A percentile compares a stretch with the other conserved stretches of the same genome.
Conservation (phyloP, 30 jellyfish, hydroid and myxozoan species). For the Turritopsis rubra region DNA sequence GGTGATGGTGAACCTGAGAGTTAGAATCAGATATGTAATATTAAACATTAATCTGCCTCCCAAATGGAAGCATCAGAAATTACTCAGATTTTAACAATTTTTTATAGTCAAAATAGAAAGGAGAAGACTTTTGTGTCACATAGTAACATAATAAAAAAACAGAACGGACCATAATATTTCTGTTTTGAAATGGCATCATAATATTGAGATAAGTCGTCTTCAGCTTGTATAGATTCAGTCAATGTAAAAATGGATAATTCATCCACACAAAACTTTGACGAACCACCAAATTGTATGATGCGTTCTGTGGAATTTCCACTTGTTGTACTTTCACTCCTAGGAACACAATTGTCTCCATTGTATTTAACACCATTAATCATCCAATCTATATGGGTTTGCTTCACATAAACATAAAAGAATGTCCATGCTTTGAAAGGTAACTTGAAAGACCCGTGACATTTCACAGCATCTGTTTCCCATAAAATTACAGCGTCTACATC, state of each 20-base stretch:
- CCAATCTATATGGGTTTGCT: neutral
- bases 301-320: neutral
- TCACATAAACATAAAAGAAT: neutral
- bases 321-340: neutral
- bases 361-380: neutral
- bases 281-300: neutral
- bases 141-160: too few species aligned
- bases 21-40: neutral
- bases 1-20: neutral
- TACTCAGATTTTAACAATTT: neutral
- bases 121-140: too few species aligned
- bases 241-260: neutral
- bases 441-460: neutral
- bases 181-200: constrained; percentile 9
- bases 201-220: neutral
- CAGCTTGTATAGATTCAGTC: neutral
- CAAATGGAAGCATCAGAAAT: neutral
- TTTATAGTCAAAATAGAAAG: too few species aligned
- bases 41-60: too few species aligned
- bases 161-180: neutral
- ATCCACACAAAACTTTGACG: constrained; percentile 4
- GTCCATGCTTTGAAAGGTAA: constrained; percentile 8
- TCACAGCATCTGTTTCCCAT: neutral
- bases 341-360: neutral
- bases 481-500: neutral